These are phyloP conservation scores for Simalia tracyae DNA, from an alignment of 2,797 vertebrate genomes.

Conservation along the genomic window DNA sequence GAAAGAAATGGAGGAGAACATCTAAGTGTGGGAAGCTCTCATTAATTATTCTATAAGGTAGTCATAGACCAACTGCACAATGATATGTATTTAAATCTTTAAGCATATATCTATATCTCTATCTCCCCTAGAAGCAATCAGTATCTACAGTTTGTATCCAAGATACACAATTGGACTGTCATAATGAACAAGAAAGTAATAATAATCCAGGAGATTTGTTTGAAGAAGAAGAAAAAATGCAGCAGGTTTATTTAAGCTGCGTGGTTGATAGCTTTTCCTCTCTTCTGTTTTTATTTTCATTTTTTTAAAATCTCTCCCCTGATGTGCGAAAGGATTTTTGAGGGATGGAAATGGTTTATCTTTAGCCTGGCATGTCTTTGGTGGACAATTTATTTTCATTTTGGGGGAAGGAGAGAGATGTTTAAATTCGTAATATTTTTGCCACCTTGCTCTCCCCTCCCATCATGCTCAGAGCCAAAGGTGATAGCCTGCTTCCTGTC, in stretches of 20 bases:
- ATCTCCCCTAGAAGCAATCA: background rate
- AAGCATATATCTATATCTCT: background rate
- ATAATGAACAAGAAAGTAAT: conserved; percentile 1
- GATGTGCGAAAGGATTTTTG: conserved; percentile 49
- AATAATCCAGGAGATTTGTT: background rate
- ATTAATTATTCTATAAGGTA: conserved; percentile 34
- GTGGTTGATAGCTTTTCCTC: background rate
- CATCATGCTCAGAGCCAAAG: conserved; percentile 62
- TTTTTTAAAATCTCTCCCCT: conserved; percentile 8
- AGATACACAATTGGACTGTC: conserved; percentile 33
- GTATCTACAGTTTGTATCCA: background rate
- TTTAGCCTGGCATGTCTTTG: conserved; percentile 42
- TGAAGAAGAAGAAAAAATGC: conserved; percentile 25
- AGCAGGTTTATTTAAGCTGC: conserved; percentile 34
- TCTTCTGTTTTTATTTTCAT: background rate
- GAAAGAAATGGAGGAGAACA: conserved; percentile 54
- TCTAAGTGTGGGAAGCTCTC: conserved; percentile 33
- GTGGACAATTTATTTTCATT: conserved; percentile 67
- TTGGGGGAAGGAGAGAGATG: conserved; percentile 58
- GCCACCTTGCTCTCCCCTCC: conserved; percentile 49
- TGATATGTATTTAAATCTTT: background rate
- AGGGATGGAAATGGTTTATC: conserved; percentile 43
- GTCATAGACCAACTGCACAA: background rate
- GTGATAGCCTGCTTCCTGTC: conserved; percentile 51
- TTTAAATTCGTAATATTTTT: conserved; percentile 69